A percentile compares a stretch with the other conserved stretches of the same genome.
Conservation (phyloP, 2,113 vertebrate genomes). For the Alces alces region DNA sequence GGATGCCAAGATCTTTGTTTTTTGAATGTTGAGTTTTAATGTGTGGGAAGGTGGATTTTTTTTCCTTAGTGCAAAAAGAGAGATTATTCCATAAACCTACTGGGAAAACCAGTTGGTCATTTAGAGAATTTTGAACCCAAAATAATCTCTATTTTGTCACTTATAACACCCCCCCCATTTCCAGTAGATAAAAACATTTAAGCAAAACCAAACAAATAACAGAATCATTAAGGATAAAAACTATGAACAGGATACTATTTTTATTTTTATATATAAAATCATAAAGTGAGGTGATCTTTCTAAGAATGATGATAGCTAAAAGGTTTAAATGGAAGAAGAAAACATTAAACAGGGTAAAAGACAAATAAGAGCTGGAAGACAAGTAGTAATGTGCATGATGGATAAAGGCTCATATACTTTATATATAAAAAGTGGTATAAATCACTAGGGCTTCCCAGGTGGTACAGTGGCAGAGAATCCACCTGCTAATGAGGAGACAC, state of each 20-base stretch:
- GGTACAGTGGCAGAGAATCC: neutral
- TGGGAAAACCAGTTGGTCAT: neutral
- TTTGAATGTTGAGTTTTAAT: neutral
- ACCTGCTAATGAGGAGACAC: neutral
- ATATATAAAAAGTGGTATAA: neutral
- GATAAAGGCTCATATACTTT: neutral
- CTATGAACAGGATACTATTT: neutral
- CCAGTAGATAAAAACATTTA: neutral
- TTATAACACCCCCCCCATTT: neutral
- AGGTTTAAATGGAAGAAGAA: neutral
- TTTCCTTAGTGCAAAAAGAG: neutral
- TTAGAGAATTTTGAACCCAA: neutral
- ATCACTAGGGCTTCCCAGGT: neutral
- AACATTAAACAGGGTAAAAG: neutral
- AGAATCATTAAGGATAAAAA: neutral
- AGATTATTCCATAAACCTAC: slow-evolving; percentile 7
- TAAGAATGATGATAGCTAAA: neutral
- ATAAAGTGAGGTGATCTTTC: neutral
- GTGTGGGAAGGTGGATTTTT: neutral
- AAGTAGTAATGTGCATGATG: neutral
- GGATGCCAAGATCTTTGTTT: neutral
- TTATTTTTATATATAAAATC: neutral
- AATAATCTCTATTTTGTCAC: neutral
- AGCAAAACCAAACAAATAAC: neutral
- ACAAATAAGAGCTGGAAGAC: neutral